Evolutionary conservation across 2,888 invertebrate genomes (phyloP), one percentile per base, ranked within the genome.

Genomic region (Drosophila nr. perissopoda): DNA sequence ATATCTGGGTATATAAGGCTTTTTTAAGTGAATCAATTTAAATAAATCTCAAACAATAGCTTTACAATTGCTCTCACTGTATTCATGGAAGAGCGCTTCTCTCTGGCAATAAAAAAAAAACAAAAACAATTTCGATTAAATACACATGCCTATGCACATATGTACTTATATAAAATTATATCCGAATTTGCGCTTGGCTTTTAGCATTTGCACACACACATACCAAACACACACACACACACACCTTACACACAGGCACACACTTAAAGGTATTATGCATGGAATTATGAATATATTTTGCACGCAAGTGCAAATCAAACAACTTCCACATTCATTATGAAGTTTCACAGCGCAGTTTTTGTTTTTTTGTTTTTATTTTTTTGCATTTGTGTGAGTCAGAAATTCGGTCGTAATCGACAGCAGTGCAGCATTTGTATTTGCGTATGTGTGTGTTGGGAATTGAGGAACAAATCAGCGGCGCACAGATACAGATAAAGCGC

Each of bases 11-110:
- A 38, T 38, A 36, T 11, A 2, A 11, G 6, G 5, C 16, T 31
- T 31, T n/a, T 40, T 11, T 2, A 40, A 11, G 5, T 11, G 7
- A 7, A 21, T 18, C 18, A 27, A 18, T 27, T 5, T 11, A 2
- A 16, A 45, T 10, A 27, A 27, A 18, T 49, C 1, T 2, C 27
- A 49, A 18, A 11, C 10, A 40, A 25, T 36, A n/a, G 31, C 2
- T 21, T 33, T 2, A 0, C 31, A 2, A n/a, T 71, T 71, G 80
- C 51, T 53, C 61, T 13, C 72, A 67, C 56, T 79, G 78, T 68
- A 78, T 84, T 84, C 89, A 85, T 82, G 85, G 75, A 66, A 72
- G 75, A 89, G 70, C 60, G 87, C 72, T n/a, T 69, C 36, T 29
- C 40, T 60, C 25, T 40, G 38, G 63, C 58, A 25, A 16, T 8